Conservation (phyloP, 2,888 invertebrate genomes). For the Nyleta sp. region DNA sequence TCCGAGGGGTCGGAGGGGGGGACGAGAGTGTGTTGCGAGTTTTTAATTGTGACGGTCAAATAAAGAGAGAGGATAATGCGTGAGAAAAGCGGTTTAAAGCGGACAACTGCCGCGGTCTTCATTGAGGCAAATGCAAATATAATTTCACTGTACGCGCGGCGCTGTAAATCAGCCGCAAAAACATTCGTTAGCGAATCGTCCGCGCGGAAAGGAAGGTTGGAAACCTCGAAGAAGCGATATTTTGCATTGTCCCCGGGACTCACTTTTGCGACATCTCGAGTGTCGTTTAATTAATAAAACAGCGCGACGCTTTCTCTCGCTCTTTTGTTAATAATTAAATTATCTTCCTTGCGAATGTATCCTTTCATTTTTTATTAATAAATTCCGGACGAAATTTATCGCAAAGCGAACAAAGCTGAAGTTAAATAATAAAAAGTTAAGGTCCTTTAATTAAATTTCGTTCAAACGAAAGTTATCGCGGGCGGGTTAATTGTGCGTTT, state of each 20-base stretch:
- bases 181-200: constrained; percentile 4
- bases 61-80: not conserved
- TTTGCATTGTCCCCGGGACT: not conserved
- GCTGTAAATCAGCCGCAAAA: constrained; percentile 14
- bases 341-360: not conserved
- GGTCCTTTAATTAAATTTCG: not conserved
- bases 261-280: not conserved
- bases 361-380: not conserved
- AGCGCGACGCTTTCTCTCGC: not conserved
- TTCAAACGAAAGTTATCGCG: too few species aligned
- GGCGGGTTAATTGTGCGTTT: too few species aligned
- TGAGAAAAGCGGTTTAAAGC: constrained; percentile 1
- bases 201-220: not conserved
- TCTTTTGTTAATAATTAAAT: not conserved
- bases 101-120: not conserved
- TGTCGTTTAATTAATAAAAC: constrained; percentile 14
- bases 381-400: not conserved
- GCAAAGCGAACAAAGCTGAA: not conserved
- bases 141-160: constrained; percentile 4
- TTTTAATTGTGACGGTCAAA: constrained; percentile 7
- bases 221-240: not conserved
- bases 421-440: not conserved
- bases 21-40: not conserved
- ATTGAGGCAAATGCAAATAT: constrained; percentile 8
- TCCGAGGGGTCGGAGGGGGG: not conserved